Evolutionary conservation across 2,888 invertebrate species (phyloP).

Genomic region (Ganaspis brasiliensis): DNA sequence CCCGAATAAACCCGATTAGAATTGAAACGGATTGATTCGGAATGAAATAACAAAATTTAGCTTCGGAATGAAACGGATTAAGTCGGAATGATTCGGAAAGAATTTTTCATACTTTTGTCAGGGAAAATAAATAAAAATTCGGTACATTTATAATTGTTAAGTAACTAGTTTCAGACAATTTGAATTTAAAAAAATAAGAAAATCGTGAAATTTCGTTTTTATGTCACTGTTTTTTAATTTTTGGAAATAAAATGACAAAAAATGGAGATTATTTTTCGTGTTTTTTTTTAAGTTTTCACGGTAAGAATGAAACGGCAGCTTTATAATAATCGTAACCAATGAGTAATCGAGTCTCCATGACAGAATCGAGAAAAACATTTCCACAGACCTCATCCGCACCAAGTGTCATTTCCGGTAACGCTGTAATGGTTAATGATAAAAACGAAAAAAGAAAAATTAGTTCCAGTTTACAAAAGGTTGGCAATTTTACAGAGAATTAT

Average conservation of each 20-base stretch:
- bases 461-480: constrained; percentile 26
- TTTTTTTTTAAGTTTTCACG: constrained; percentile 1
- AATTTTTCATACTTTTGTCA: too few species aligned
- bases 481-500: background rate
- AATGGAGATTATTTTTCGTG: background rate
- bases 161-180: too few species aligned
- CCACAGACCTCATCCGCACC: constrained; percentile 28
- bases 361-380: constrained; percentile 36
- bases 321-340: constrained; percentile 24
- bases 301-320: constrained; percentile 24
- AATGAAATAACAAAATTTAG: too few species aligned
- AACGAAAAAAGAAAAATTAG: constrained; percentile 6
- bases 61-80: too few species aligned
- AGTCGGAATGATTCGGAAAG: too few species aligned
- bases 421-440: constrained; percentile 19
- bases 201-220: background rate
- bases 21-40: too few species aligned
- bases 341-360: constrained; percentile 33
- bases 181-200: too few species aligned
- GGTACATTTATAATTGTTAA: too few species aligned
- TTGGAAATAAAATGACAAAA: background rate
- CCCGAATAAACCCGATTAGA: too few species aligned
- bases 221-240: background rate
- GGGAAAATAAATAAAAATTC: too few species aligned
- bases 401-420: constrained; percentile 32